phyloP scores from a whole-genome alignment of 2,888 invertebrate species.

The Plagodis pulveraria region DNA sequence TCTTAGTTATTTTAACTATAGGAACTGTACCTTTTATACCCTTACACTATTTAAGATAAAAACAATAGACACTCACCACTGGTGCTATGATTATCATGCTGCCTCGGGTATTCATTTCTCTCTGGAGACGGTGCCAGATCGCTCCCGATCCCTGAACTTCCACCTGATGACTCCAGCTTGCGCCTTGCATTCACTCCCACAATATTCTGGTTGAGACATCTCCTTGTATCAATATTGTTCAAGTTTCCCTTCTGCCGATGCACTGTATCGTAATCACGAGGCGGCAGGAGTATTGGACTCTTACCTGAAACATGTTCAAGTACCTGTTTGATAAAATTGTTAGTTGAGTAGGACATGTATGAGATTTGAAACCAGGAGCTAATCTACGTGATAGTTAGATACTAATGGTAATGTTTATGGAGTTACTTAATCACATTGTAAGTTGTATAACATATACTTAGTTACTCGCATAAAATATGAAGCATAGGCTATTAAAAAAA shows the following conservation, averaged over 20 bases:
- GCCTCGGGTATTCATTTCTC: conserved; percentile 73
- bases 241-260: conserved; percentile 87
- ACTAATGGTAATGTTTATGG: conserved; percentile 1
- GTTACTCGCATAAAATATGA: too few species aligned
- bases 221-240: conserved; percentile 77
- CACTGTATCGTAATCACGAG: conserved; percentile 97
- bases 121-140: conserved; percentile 95
- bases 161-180: conserved; percentile 89
- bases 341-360: background rate
- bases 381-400: conserved; percentile 11
- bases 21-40: too few species aligned
- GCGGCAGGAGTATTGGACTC: conserved; percentile 94
- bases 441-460: background rate
- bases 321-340: conserved; percentile 8
- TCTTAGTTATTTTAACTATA: too few species aligned
- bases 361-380: conserved; percentile 23
- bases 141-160: conserved; percentile 95
- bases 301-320: conserved; percentile 60
- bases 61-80: conserved; percentile 78
- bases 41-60: too few species aligned
- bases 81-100: conserved; percentile 86
- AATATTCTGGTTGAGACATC: conserved; percentile 90
- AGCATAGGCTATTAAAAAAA: too few species aligned
- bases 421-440: conserved; percentile 1
- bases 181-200: conserved; percentile 78